A percentile compares a stretch with the other conserved stretches of the same genome.
Evolutionary conservation across 2,113 vertebrate species (phyloP).

Genomic region (Dendrocopos noguchii): DNA sequence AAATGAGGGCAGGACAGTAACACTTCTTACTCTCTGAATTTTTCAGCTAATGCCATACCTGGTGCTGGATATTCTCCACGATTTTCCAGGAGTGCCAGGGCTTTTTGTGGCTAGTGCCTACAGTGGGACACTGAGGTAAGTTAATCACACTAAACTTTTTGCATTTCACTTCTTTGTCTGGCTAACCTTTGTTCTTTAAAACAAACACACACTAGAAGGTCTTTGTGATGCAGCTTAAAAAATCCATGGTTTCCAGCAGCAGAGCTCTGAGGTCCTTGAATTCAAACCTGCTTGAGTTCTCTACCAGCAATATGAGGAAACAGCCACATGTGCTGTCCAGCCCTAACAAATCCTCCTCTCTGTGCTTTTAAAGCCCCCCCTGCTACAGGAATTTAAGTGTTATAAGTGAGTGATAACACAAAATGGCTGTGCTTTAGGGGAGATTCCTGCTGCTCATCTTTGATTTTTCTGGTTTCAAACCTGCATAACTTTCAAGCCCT

Average conservation of each 20-base stretch:
- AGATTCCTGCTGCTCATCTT: background rate
- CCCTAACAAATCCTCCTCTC: background rate
- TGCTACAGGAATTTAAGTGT: background rate
- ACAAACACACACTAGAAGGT: background rate
- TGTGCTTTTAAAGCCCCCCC: background rate
- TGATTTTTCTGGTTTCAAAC: background rate
- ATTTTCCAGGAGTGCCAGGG: slow-evolving; percentile 90
- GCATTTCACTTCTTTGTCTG: background rate
- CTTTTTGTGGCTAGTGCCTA: slow-evolving; percentile 96
- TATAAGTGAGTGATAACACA: background rate
- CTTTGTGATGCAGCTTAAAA: background rate
- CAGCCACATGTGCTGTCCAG: fast-evolving
- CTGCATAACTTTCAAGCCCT: background rate
- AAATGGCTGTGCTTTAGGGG: background rate
- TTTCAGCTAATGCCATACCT: slow-evolving; percentile 93
- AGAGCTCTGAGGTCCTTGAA: background rate
- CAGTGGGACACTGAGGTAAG: slow-evolving; percentile 95
- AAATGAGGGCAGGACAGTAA: background rate
- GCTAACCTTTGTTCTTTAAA: background rate
- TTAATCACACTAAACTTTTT: background rate
- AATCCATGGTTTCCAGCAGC: background rate
- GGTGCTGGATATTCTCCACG: slow-evolving; percentile 89
- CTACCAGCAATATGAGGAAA: background rate
- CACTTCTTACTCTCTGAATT: slow-evolving; percentile 39
- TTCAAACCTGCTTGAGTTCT: background rate